These are phyloP conservation scores for Camelus bactrianus DNA, from an alignment of 2,113 vertebrate species.

Conservation along the genomic window DNA sequence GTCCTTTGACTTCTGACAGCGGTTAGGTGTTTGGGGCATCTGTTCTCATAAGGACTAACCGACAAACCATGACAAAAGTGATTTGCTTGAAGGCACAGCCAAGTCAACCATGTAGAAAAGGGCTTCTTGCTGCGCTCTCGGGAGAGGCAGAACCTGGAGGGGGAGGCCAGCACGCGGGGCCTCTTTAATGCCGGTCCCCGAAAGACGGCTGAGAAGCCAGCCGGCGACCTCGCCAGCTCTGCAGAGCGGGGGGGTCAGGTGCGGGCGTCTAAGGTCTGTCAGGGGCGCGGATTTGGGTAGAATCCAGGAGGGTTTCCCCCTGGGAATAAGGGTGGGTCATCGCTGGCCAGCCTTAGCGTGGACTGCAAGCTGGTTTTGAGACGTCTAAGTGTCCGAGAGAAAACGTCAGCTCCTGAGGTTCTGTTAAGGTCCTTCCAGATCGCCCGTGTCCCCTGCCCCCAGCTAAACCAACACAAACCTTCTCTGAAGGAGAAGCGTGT, in stretches of 20 bases:
- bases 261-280: rapidly evolving
- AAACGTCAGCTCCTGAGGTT: not conserved
- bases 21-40: not conserved
- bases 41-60: too few relatives aligned
- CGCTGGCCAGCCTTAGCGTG: rapidly evolving
- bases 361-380: not conserved
- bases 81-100: not conserved
- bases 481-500: too few relatives aligned
- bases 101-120: not conserved
- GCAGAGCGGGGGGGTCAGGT: not conserved
- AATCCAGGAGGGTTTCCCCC: not conserved
- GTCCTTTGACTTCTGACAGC: not conserved
- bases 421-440: rapidly evolving
- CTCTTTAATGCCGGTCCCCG: too few relatives aligned
- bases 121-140: rapidly evolving
- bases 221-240: too few relatives aligned
- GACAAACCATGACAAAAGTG: not conserved
- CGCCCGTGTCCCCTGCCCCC: rapidly evolving
- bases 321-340: not conserved
- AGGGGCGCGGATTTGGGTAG: not conserved
- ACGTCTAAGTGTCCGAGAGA: not conserved
- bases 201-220: not conserved
- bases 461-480: not conserved
- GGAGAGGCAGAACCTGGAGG: too few relatives aligned
- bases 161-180: not conserved